Evolutionary conservation across 92 coral and sea anemone genomes (phyloP).

Genomic region (Porites divaricata): DNA sequence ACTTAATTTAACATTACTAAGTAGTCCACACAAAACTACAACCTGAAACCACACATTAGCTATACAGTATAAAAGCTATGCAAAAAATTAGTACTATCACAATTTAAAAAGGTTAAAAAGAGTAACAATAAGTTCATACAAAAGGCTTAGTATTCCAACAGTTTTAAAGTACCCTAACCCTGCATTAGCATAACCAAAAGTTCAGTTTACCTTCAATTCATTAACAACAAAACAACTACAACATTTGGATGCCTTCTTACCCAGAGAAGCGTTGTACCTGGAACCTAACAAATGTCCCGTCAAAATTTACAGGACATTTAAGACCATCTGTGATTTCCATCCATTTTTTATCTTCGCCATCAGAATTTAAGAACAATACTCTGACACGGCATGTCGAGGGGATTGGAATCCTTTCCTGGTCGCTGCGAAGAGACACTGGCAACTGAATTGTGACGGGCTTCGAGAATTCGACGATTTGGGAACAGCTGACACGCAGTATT

Average conservation of each 20-base stretch:
- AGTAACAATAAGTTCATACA: too few species aligned
- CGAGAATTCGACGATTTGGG: not conserved
- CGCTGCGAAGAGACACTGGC: conserved; percentile 11
- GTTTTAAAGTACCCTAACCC: too few species aligned
- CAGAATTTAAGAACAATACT: conserved; percentile 30
- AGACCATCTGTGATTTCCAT: conserved; percentile 17
- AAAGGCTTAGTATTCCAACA: too few species aligned
- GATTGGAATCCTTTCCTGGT: not conserved
- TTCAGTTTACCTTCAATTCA: too few species aligned
- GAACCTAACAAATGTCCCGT: conserved; percentile 28
- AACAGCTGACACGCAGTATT: not conserved
- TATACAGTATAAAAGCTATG: too few species aligned
- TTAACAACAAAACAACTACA: too few species aligned
- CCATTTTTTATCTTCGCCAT: conserved; percentile 27
- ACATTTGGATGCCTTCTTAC: not conserved
- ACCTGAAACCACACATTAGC: too few species aligned
- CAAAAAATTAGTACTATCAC: too few species aligned
- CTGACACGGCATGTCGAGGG: conserved; percentile 14
- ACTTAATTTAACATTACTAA: too few species aligned
- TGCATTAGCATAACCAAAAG: too few species aligned
- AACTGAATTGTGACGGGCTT: conserved; percentile 36
- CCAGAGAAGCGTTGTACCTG: conserved; percentile 43
- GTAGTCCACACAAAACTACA: too few species aligned
- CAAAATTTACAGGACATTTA: not conserved
- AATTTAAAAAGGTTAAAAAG: too few species aligned